These are phyloP conservation scores for Eolophus roseicapilla DNA, from an alignment of 2,113 vertebrate species.

Conservation along the genomic window DNA sequence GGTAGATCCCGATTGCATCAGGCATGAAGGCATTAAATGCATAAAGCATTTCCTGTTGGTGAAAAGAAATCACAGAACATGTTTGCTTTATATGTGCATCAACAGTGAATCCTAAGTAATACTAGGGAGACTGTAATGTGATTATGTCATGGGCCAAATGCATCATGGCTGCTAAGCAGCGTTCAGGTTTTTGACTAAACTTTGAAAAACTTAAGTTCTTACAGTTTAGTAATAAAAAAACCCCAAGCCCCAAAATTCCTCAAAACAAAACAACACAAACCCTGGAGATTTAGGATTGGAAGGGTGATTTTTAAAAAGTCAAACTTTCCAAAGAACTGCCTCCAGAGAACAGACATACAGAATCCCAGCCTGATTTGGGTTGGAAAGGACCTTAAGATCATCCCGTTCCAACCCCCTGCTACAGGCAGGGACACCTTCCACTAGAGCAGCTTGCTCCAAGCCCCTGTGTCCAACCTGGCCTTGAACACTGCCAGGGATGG, in stretches of 20 bases:
- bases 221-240: background rate
- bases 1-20: no score
- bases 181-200: background rate
- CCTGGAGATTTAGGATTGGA: background rate
- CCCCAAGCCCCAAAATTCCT: background rate
- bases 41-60: background rate
- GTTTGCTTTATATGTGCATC: background rate
- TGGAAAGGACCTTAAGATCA: background rate
- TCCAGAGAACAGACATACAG: background rate
- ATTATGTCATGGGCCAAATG: background rate
- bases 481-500: background rate
- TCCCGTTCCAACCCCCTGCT: background rate
- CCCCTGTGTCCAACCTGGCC: background rate
- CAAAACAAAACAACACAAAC: background rate
- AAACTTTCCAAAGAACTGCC: background rate
- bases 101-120: background rate
- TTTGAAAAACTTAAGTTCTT: background rate
- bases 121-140: background rate
- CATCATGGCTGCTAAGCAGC: accelerated
- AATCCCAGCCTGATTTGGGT: no score
- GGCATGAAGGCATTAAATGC: no score
- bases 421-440: background rate
- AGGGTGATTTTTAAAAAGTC: background rate
- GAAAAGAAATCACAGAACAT: background rate
- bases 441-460: background rate